A percentile compares a stretch with the other conserved stretches of the same genome.
Evolutionary conservation across 2,888 invertebrate species (phyloP).

Genomic region (Tuta absoluta): DNA sequence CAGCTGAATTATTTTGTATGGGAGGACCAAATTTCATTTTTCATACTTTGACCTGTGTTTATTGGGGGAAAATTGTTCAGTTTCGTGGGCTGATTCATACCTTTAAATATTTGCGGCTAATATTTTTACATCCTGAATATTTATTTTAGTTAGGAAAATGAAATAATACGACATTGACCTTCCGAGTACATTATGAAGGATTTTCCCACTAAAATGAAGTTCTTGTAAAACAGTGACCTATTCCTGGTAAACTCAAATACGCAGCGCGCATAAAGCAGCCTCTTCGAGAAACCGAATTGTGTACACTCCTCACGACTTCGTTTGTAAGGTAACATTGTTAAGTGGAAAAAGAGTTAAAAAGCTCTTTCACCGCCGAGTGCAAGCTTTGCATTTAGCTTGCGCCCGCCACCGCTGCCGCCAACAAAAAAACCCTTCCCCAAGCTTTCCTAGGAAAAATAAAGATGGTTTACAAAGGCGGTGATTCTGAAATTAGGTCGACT

Average conservation of each 20-base stretch:
- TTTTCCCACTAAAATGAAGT: neutral
- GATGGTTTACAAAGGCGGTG: slow-evolving; percentile 13
- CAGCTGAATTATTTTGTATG: no score
- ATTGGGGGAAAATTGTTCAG: no score
- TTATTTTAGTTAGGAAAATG: no score
- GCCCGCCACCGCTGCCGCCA: slow-evolving; percentile 9
- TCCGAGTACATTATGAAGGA: no score
- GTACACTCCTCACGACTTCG: slow-evolving; percentile 72
- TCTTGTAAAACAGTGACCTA: neutral
- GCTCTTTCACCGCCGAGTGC: slow-evolving; percentile 44
- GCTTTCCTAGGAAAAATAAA: slow-evolving; percentile 14
- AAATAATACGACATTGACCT: no score
- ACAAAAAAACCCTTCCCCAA: slow-evolving; percentile 15
- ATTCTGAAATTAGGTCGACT: slow-evolving; percentile 13
- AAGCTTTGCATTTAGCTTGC: slow-evolving; percentile 23
- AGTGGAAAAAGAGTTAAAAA: slow-evolving; percentile 73
- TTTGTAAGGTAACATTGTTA: slow-evolving; percentile 77
- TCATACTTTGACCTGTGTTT: no score
- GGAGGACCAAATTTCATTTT: no score
- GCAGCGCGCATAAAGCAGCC: neutral
- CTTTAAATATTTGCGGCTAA: no score
- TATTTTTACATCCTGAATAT: no score
- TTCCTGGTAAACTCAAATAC: neutral
- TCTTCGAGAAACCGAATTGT: slow-evolving; percentile 55
- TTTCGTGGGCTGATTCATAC: no score